These are phyloP conservation scores for Daktulosphaira vitifoliae DNA, from an alignment of 1,140 invertebrate genomes.

Conservation along the genomic window DNA sequence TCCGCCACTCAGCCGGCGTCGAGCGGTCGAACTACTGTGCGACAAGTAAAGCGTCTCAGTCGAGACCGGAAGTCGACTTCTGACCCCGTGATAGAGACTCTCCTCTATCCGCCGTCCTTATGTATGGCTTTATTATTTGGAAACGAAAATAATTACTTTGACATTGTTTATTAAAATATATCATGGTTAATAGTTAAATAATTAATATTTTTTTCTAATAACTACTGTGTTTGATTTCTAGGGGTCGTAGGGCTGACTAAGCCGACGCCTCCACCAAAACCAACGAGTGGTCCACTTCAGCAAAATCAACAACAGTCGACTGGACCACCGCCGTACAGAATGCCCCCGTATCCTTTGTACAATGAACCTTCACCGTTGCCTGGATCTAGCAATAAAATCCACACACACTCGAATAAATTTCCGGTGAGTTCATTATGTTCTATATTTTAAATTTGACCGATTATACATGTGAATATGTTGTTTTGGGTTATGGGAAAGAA, in stretches of 20 bases:
- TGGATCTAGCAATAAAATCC: constrained; percentile 47
- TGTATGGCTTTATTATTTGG: neutral
- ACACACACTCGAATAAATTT: constrained; percentile 69
- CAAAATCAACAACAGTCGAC: constrained; percentile 2
- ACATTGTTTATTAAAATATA: no score
- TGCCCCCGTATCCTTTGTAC: constrained; percentile 46
- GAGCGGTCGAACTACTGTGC: constrained; percentile 35
- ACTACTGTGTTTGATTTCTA: no score
- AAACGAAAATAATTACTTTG: neutral
- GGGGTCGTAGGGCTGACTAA: constrained; percentile 48
- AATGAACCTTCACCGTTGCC: constrained; percentile 43
- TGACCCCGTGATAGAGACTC: neutral
- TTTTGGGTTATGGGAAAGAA: no score
- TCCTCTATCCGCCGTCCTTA: neutral
- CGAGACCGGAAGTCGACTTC: constrained; percentile 19
- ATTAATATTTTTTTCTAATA: neutral
- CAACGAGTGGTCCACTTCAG: constrained; percentile 41
- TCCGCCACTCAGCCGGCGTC: neutral
- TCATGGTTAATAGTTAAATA: neutral
- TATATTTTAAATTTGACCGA: no score
- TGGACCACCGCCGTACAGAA: constrained; percentile 47
- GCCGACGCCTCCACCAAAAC: constrained; percentile 52
- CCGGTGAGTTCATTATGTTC: constrained; percentile 54
- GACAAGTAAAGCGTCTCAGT: constrained; percentile 37
- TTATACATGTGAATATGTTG: no score